Evolutionary conservation across 2,797 vertebrate genomes (phyloP), one percentile per base, ranked within the genome.

Genomic region (Lepilemur septentrionalis): DNA sequence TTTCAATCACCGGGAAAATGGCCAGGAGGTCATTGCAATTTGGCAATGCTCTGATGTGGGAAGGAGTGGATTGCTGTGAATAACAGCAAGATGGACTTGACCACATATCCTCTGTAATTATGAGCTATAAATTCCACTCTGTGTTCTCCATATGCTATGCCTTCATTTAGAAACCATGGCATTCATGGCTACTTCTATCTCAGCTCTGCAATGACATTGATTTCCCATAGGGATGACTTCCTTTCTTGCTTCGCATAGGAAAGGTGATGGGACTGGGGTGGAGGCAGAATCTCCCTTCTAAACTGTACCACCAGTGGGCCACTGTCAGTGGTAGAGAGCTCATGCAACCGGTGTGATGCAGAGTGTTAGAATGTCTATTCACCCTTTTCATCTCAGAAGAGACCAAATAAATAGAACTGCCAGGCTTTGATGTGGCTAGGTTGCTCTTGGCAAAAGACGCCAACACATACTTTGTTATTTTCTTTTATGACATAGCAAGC

Each of bases 121-220:
- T 28, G 59, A 95, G 46, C 86, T 94, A 90, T 87, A 89, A 63
- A 89, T 82, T 97, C n/a, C 55, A 65, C 48, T 94, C 67, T 59
- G n/a, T 30, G 14, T 89, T 94, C 89, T 96, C 72, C 72, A 69
- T 91, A 80, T 76, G 63, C 72, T 92, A 41, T 12, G 5, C 87
- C 87, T 96, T 96, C 83, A 96, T 94, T 95, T 96, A 96, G 86
- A 97, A 93, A 95, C 28, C 38, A 95, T 80, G 32, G 15, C 55
- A 81, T 91, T 90, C 70, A 35, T 70, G 52, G 63, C n/a, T 85
- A 55, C 48, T 76, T 93, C 84, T 63, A 95, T 63, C 55, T 92
- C 81, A 76, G 75, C 30, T 89, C 46, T 84, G 86, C 86, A 72
- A 84, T 65, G 63, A 95, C 84, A 95, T 25, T 88, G 89, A 95